These are phyloP conservation scores for Branchipolynoe longqiensis DNA, from an alignment of 2,888 invertebrate species.

Conservation along the genomic window DNA sequence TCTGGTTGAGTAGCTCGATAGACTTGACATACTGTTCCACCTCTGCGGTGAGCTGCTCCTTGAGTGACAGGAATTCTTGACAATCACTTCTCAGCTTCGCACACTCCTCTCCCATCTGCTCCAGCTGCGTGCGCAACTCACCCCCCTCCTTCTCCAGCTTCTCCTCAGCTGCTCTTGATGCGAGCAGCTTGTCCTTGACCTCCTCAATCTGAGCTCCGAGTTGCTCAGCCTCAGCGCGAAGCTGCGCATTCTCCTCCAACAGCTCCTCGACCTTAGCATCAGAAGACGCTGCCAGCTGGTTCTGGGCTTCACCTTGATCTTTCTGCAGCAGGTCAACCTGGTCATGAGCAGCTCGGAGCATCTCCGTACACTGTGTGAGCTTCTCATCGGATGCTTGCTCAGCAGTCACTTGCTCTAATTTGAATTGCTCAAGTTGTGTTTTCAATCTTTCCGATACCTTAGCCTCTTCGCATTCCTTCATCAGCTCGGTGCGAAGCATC, in stretches of 20 bases:
- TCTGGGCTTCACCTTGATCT: slow-evolving; percentile 11
- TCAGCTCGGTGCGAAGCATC: not conserved
- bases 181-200: not conserved
- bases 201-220: slow-evolving; percentile 1
- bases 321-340: slow-evolving; percentile 21
- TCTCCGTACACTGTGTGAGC: not conserved
- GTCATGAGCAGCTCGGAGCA: not conserved
- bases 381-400: not conserved
- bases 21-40: slow-evolving; percentile 46
- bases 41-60: slow-evolving; percentile 25
- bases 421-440: not conserved
- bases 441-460: not conserved
- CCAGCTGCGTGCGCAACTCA: not conserved
- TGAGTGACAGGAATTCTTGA: not conserved
- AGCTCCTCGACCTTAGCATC: not conserved
- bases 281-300: not conserved
- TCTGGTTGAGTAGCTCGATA: slow-evolving; percentile 36
- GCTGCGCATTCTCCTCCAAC: slow-evolving; percentile 27
- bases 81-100: no score
- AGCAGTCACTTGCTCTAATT: not conserved
- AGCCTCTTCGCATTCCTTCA: not conserved
- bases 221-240: not conserved
- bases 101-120: slow-evolving; percentile 32
- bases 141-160: not conserved
- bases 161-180: not conserved